phyloP scores from a whole-genome alignment of 2,113 vertebrate genomes.

The Thryonomys swinderianus region DNA sequence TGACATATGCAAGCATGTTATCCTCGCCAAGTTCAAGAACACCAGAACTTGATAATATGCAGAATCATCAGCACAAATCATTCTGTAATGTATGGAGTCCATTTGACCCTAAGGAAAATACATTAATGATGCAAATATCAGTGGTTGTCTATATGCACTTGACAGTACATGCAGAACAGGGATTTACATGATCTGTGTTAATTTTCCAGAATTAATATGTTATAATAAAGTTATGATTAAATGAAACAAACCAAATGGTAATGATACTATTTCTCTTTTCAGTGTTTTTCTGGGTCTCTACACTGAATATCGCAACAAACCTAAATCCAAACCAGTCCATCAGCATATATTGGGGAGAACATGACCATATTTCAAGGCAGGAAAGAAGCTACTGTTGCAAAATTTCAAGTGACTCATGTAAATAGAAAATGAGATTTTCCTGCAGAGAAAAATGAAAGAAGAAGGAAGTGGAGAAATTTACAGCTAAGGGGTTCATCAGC shows the following conservation, averaged over 20 bases:
- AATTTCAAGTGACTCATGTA: neutral
- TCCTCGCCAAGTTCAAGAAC: neutral
- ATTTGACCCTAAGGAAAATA: neutral
- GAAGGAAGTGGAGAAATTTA: neutral
- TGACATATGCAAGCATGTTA: neutral
- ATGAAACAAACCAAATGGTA: neutral
- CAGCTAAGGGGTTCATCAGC: neutral
- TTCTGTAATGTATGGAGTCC: neutral
- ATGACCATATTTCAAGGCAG: neutral
- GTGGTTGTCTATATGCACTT: neutral
- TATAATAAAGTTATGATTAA: neutral
- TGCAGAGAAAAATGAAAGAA: neutral
- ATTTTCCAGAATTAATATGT: neutral
- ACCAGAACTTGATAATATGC: neutral
- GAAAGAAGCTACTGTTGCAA: neutral
- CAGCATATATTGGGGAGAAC: neutral
- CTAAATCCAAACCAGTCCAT: neutral
- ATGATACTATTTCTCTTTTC: neutral
- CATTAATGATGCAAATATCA: neutral
- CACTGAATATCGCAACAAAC: neutral
- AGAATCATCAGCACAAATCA: neutral
- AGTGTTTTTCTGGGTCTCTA: neutral
- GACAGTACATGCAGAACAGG: neutral
- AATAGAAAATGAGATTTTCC: neutral
- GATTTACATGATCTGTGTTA: neutral